phyloP scores from a whole-genome alignment of 2,113 vertebrate species.

The Paracanthobrama guichenoti region DNA sequence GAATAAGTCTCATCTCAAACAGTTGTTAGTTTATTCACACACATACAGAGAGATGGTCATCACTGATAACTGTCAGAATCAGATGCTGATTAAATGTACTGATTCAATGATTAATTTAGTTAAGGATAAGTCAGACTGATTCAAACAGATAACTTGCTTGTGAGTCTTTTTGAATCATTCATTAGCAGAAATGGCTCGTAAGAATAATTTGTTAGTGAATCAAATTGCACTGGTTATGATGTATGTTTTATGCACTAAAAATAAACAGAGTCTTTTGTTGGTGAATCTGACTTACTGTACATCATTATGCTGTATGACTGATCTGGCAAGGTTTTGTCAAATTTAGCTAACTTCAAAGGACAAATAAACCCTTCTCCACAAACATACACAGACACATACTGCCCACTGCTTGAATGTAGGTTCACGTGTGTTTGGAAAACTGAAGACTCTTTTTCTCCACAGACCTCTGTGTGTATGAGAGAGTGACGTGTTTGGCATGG shows the following conservation, averaged over 20 bases:
- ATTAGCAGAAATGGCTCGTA: not conserved
- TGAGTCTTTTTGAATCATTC: not conserved
- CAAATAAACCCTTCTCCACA: not conserved
- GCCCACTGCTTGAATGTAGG: not conserved
- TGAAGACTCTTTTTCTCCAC: not conserved
- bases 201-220: not conserved
- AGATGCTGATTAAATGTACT: not conserved
- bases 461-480: constrained; percentile 17
- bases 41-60: not conserved
- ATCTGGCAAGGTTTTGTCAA: not conserved
- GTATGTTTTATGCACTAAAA: not conserved
- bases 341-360: not conserved
- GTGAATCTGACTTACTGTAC: not conserved
- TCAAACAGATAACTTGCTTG: not conserved
- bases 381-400: not conserved
- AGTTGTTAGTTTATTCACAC: not conserved
- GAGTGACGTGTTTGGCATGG: constrained; percentile 45
- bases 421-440: not conserved
- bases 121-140: not conserved
- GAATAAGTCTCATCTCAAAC: not conserved
- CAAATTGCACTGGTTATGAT: not conserved
- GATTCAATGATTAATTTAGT: not conserved
- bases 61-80: not conserved
- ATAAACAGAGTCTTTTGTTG: not conserved
- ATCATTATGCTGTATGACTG: not conserved